Evolutionary conservation across 2,113 vertebrate genomes (phyloP).

Genomic region (Pelmatolapia mariae): DNA sequence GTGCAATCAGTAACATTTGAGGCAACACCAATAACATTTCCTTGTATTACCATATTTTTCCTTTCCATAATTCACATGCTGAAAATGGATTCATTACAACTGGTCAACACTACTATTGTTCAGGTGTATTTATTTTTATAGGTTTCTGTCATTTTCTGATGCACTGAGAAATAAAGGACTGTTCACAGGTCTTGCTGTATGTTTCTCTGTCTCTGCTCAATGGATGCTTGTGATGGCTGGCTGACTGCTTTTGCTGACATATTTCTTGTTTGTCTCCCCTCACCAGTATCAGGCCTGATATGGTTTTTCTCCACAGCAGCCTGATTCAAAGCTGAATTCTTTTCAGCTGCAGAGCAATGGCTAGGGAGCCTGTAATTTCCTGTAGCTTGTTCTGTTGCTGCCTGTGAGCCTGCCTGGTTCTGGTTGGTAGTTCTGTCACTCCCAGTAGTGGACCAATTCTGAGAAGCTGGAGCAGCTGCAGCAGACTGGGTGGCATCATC

Average conservation of each 20-base stretch:
- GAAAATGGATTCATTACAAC: background rate
- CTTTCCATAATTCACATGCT: background rate
- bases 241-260: background rate
- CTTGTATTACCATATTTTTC: background rate
- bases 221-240: background rate
- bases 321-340: background rate
- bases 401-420: background rate
- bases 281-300: background rate
- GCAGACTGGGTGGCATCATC: background rate
- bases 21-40: background rate
- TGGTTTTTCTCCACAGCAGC: background rate
- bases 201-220: background rate
- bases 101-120: background rate
- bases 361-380: background rate
- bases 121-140: background rate
- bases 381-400: background rate
- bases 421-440: background rate
- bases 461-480: background rate
- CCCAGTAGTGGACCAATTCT: background rate
- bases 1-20: background rate
- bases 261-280: background rate
- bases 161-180: background rate
- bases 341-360: background rate
- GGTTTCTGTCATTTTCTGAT: background rate
- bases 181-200: background rate